Evolutionary conservation across 2,888 invertebrate genomes (phyloP).

Genomic region (Ectropis crepuscularia): DNA sequence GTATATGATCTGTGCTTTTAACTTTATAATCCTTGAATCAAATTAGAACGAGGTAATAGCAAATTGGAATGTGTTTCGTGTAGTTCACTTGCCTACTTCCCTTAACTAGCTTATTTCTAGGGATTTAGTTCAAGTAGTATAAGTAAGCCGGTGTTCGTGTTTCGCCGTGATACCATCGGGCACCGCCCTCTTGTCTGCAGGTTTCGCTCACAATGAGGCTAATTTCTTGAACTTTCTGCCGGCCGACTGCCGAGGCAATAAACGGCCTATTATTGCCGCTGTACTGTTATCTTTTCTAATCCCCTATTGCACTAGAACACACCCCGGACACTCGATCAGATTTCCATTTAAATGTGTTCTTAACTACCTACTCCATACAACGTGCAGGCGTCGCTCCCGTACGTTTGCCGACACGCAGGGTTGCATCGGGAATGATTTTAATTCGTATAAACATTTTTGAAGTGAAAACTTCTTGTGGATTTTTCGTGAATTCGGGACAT

Average conservation of each 20-base stretch:
- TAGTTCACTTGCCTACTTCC: conserved; percentile 1
- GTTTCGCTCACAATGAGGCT: conserved; percentile 27
- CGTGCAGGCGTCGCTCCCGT: too few relatives aligned
- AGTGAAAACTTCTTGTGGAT: too few relatives aligned
- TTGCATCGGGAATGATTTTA: too few relatives aligned
- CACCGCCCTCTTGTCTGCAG: conserved; percentile 24
- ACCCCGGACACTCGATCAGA: too few relatives aligned
- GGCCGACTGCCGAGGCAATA: conserved; percentile 7
- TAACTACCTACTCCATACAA: too few relatives aligned
- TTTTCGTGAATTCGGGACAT: too few relatives aligned
- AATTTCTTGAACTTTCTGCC: conserved; percentile 26
- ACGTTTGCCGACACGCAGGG: too few relatives aligned
- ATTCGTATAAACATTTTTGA: too few relatives aligned
- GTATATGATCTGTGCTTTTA: too few relatives aligned
- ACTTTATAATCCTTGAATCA: too few relatives aligned
- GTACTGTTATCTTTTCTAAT: conserved; percentile 11
- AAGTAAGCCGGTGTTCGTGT: conserved; percentile 22
- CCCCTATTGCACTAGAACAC: neutral
- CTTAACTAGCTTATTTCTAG: conserved; percentile 27
- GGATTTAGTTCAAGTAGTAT: conserved; percentile 26
- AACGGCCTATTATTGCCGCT: conserved; percentile 16
- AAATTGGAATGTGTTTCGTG: neutral
- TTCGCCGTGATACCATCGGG: conserved; percentile 23
- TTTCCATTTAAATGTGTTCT: too few relatives aligned
- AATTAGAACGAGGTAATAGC: too few relatives aligned